phyloP scores from a whole-genome alignment of 2,888 invertebrate species.

The Leptinotarsa juncta region DNA sequence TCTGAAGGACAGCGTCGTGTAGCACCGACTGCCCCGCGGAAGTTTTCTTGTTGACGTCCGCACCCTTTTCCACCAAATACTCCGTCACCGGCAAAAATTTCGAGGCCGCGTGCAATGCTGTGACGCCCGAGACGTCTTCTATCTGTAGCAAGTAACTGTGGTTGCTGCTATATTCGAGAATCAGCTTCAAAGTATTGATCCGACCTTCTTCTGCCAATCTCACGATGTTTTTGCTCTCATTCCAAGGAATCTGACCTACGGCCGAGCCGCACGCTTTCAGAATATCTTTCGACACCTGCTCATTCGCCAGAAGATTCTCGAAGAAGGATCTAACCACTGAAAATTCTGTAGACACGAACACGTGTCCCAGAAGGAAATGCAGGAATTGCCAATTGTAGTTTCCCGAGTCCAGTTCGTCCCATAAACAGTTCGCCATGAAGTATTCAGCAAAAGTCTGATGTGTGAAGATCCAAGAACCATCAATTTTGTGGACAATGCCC shows the following conservation, averaged over 20 bases:
- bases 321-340: not conserved
- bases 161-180: slow-evolving; percentile 16
- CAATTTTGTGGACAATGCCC: slow-evolving; percentile 3
- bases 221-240: slow-evolving; percentile 9
- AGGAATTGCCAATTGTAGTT: not conserved
- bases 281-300: not conserved
- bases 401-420: not conserved
- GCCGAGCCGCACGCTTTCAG: not conserved
- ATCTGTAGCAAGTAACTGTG: slow-evolving; percentile 15
- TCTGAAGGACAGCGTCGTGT: not conserved
- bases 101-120: not conserved
- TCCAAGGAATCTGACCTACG: not conserved
- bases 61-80: not conserved
- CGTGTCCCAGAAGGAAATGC: slow-evolving; percentile 14
- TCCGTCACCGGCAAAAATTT: not conserved
- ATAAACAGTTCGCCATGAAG: not conserved
- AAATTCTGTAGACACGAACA: not conserved
- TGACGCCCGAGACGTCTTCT: slow-evolving; percentile 11
- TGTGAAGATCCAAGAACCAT: not conserved
- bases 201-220: slow-evolving; percentile 24
- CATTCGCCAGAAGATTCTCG: slow-evolving; percentile 10
- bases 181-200: slow-evolving; percentile 20
- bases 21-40: not conserved
- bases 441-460: slow-evolving; percentile 12
- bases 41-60: slow-evolving; percentile 1